These are phyloP conservation scores for Aporophyla lueneburgensis DNA, from an alignment of 2,888 invertebrate species.

Conservation along the genomic window DNA sequence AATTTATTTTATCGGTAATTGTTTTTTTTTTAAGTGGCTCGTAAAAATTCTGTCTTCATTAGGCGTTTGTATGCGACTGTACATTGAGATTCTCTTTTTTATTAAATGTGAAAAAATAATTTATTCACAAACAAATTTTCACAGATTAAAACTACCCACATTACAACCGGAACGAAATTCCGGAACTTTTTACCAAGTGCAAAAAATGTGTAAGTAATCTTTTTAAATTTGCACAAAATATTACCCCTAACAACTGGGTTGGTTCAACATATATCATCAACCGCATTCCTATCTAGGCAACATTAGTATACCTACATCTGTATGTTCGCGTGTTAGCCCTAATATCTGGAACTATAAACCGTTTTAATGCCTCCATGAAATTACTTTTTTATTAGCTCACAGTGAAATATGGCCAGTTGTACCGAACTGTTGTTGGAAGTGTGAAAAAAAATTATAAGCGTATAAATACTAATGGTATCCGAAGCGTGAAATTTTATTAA, in stretches of 20 bases:
- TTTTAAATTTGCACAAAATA: constrained; percentile 21
- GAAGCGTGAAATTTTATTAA: constrained; percentile 58
- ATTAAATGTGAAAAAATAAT: not conserved
- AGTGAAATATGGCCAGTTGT: constrained; percentile 58
- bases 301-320: constrained; percentile 37
- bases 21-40: constrained; percentile 33
- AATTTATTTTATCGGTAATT: constrained; percentile 57
- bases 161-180: not conserved
- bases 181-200: constrained; percentile 6
- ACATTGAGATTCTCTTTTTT: not conserved
- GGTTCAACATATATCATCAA: constrained; percentile 17
- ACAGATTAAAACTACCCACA: constrained; percentile 14
- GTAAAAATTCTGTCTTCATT: constrained; percentile 48
- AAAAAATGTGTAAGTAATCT: not conserved
- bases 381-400: constrained; percentile 65
- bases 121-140: not conserved
- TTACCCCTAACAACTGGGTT: constrained; percentile 31
- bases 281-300: constrained; percentile 41
- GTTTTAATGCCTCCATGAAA: constrained; percentile 67
- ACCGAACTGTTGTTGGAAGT: constrained; percentile 57
- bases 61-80: constrained; percentile 30
- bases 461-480: constrained; percentile 46
- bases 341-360: constrained; percentile 67
- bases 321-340: constrained; percentile 66
- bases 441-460: constrained; percentile 60